Conservation (phyloP, 2,113 vertebrate genomes). For the Hippotragus niger region DNA sequence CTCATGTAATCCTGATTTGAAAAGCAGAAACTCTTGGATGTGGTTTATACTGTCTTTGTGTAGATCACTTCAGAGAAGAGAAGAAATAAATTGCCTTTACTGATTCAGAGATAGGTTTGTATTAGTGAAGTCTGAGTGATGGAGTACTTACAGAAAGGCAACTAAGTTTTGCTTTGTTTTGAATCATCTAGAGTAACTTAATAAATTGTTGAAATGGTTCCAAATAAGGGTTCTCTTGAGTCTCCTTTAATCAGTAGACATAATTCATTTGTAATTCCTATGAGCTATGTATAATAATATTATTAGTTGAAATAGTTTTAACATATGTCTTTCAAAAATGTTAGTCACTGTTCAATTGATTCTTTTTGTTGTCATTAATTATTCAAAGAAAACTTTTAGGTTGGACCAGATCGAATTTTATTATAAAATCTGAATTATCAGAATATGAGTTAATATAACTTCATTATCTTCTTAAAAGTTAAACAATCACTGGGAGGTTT, state of each 20-base stretch:
- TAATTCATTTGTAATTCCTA: conserved; percentile 41
- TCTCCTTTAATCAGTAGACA: conserved; percentile 2
- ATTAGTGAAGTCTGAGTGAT: background rate
- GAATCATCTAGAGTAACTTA: conserved; percentile 5
- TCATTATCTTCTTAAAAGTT: background rate
- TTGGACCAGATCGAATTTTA: background rate
- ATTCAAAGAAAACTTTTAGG: conserved; percentile 9
- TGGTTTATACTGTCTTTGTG: background rate
- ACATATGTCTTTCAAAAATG: conserved; percentile 35
- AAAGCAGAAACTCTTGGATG: background rate
- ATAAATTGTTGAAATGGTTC: conserved; percentile 24
- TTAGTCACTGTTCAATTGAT: background rate
- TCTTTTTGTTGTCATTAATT: background rate
- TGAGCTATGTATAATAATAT: background rate
- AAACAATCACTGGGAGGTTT: background rate
- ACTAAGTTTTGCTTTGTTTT: conserved; percentile 12
- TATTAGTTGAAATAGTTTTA: conserved; percentile 26
- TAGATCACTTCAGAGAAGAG: background rate
- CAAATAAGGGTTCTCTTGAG: background rate
- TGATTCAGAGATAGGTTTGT: background rate
- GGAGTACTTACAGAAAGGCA: background rate
- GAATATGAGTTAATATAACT: background rate
- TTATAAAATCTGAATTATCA: background rate
- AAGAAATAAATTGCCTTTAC: background rate
- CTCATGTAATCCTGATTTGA: background rate